Evolutionary conservation across 1,140 invertebrate species (phyloP).

Genomic region (Zophobas morio): DNA sequence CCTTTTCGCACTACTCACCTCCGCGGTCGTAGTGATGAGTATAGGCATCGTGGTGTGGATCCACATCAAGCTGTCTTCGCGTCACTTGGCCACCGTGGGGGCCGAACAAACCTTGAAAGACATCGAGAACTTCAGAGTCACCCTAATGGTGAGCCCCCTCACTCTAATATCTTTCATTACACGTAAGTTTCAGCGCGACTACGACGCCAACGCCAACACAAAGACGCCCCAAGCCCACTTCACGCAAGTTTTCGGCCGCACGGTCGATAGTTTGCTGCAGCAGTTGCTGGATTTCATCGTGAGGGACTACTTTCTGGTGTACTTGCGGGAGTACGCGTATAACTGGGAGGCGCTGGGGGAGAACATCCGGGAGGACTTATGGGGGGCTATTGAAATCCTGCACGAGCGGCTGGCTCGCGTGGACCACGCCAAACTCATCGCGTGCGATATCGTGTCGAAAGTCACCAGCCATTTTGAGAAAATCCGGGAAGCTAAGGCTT

Average conservation of each 20-base stretch:
- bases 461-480: conserved; percentile 90
- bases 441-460: conserved; percentile 84
- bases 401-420: conserved; percentile 81
- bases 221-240: conserved; percentile 67
- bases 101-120: conserved; percentile 68
- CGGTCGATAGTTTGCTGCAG: conserved; percentile 86
- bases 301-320: conserved; percentile 83
- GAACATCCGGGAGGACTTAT: conserved; percentile 79
- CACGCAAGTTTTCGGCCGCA: conserved; percentile 82
- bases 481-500: conserved; percentile 82
- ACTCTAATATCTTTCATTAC: not conserved
- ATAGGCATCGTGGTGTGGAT: conserved; percentile 68
- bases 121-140: conserved; percentile 69
- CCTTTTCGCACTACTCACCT: conserved; percentile 60
- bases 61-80: conserved; percentile 70
- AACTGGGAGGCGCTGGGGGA: conserved; percentile 69
- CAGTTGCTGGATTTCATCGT: conserved; percentile 86
- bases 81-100: conserved; percentile 70
- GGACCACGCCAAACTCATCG: conserved; percentile 87
- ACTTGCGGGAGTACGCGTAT: conserved; percentile 80
- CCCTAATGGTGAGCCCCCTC: conserved; percentile 68
- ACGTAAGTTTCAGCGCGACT: conserved; percentile 60
- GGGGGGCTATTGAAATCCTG: conserved; percentile 84
- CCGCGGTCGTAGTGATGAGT: conserved; percentile 65
- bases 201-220: conserved; percentile 55